Evolutionary conservation across 2,888 invertebrate genomes (phyloP).

Genomic region (Andrena minutula): DNA sequence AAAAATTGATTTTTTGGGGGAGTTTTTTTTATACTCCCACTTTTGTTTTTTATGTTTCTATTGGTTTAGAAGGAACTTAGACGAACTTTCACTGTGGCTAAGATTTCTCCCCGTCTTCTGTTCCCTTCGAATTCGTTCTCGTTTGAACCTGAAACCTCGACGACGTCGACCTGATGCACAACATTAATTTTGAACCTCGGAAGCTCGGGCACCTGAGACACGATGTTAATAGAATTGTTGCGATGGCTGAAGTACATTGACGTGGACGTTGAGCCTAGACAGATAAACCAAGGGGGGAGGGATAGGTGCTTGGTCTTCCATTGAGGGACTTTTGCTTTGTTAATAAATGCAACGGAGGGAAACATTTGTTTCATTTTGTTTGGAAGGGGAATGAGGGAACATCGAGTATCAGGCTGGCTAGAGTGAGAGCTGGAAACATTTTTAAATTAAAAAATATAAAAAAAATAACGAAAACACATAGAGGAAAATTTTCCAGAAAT

Average conservation of each 20-base stretch:
- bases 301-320: slow-evolving; percentile 5
- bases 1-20: background rate
- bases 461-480: background rate
- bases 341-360: background rate
- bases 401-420: background rate
- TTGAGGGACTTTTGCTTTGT: slow-evolving; percentile 14
- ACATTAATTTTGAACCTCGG: slow-evolving; percentile 47
- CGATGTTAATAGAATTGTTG: slow-evolving; percentile 65
- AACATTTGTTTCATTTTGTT: background rate
- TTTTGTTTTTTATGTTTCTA: background rate
- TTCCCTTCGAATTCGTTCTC: slow-evolving; percentile 26
- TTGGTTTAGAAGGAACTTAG: background rate
- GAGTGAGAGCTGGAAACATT: background rate
- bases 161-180: slow-evolving; percentile 60
- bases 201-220: slow-evolving; percentile 60
- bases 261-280: slow-evolving; percentile 21
- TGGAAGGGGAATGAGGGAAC: too few relatives aligned
- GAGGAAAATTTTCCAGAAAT: too few relatives aligned
- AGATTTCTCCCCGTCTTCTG: background rate
- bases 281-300: background rate
- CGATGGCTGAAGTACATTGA: slow-evolving; percentile 51
- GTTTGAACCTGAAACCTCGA: slow-evolving; percentile 34
- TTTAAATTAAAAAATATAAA: background rate
- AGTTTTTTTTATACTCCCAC: background rate
- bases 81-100: slow-evolving; percentile 11